Evolutionary conservation across 2,888 invertebrate species (phyloP), one percentile per base, ranked within the genome.

Genomic region (Carcina quercana): DNA sequence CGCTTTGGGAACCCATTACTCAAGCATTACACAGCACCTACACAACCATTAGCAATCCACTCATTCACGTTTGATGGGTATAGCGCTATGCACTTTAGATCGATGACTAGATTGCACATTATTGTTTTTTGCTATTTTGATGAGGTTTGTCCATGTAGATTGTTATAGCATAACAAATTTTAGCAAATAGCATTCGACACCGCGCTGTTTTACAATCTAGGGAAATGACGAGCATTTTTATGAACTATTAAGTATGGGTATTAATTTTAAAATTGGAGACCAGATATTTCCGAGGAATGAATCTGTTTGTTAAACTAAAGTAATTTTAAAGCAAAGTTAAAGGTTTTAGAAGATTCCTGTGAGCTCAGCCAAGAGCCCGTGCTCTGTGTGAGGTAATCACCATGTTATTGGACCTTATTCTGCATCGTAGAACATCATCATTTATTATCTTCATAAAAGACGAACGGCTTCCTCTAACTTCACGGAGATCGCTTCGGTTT

Each of bases 1-100:
- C 45, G 73, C 73, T 69, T 75, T 53, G 70, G 65, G 69, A 63
- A 62, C 62, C 66, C 69, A 73, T 71, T 59, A 60, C 54, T 70
- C 65, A 63, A 68, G 67, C 65, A 58, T 58, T 72, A 79, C 74
- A 76, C 76, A 79, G 82, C 80, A 80, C 79, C 59, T 75, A 79
- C 75, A 78, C 72, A 54, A 54, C 61, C 74, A 79, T 70, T 70
- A 69, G 69, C 55, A 52, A 50, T 54, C 53, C 63, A 64, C 63
- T 53, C 51, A 56, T 61, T 54, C 63, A 61, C 60, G 44, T 40
- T 50, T 43, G 49, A 59, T 60, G 50, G 54, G 56, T 45, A 58
- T 63, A 62, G 56, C 51, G 58, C 50, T 52, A 58, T 67, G 78
- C 80, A 80, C 79, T 67, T 61, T 74, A 75, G 70, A 65, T 60